These are phyloP conservation scores for Drosophila nr. perissopoda DNA, from an alignment of 2,888 invertebrate species.

Conservation along the genomic window DNA sequence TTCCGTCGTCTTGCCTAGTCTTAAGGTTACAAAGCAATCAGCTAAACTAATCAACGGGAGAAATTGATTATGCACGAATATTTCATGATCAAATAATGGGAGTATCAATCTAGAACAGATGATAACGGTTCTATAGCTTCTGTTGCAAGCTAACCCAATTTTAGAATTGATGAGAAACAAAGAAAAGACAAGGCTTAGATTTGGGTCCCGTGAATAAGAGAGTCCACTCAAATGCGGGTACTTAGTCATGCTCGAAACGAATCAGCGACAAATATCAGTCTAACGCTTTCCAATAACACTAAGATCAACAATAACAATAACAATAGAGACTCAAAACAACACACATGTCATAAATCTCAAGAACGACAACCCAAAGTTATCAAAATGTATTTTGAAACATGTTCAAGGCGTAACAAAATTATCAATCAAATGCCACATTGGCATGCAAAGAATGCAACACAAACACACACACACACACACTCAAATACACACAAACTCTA, in stretches of 20 bases:
- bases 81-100: not conserved
- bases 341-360: slow-evolving; percentile 70
- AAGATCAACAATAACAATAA: slow-evolving; percentile 30
- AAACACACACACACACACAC: slow-evolving; percentile 29
- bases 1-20: not conserved
- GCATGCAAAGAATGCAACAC: slow-evolving; percentile 75
- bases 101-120: not conserved
- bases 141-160: slow-evolving; percentile 17
- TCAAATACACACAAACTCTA: slow-evolving; percentile 54
- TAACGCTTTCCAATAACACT: slow-evolving; percentile 32
- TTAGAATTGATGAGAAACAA: not conserved
- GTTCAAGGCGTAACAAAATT: slow-evolving; percentile 76
- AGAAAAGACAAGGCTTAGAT: not conserved
- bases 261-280: slow-evolving; percentile 61
- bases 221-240: slow-evolving; percentile 63
- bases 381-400: slow-evolving; percentile 64
- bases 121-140: slow-evolving; percentile 5
- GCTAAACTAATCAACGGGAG: slow-evolving; percentile 5
- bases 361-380: slow-evolving; percentile 53
- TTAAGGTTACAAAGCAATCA: not conserved
- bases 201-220: not conserved
- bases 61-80: not conserved
- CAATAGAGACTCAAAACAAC: slow-evolving; percentile 30
- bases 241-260: slow-evolving; percentile 52
- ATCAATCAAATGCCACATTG: slow-evolving; percentile 78